A percentile compares a stretch with the other conserved stretches of the same genome.
Evolutionary conservation across 2,888 invertebrate genomes (phyloP).

Genomic region (Amphimallon solstitiale): DNA sequence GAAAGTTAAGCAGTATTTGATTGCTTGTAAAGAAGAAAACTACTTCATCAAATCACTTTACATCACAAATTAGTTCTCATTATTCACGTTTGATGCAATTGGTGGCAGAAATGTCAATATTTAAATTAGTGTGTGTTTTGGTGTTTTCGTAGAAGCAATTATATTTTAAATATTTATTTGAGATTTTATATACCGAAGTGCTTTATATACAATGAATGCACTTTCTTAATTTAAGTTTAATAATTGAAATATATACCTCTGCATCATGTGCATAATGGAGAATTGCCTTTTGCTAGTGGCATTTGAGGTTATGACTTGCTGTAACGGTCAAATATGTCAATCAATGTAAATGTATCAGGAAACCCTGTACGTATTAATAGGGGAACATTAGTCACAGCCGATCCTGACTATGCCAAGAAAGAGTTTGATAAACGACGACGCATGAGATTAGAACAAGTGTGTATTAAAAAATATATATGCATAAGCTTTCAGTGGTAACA

Average conservation of each 20-base stretch:
- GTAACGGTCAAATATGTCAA: constrained; percentile 65
- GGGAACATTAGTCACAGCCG: constrained; percentile 65
- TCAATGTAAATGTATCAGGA: constrained; percentile 69
- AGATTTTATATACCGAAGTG: no score
- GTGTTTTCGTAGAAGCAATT: no score
- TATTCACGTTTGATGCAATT: no score
- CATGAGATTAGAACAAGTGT: constrained; percentile 71
- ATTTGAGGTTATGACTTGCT: constrained; percentile 38
- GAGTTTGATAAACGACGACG: constrained; percentile 69
- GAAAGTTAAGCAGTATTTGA: no score
- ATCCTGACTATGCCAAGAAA: constrained; percentile 66
- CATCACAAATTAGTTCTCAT: no score
- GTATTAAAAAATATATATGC: constrained; percentile 20
- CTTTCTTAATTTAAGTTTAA: no score
- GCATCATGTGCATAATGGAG: constrained; percentile 29
- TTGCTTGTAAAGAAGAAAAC: no score
- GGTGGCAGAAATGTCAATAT: no score
- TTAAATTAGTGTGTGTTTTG: no score
- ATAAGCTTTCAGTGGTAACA: constrained; percentile 10
- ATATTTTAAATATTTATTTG: no score
- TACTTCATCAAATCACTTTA: no score
- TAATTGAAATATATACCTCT: neutral
- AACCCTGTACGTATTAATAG: constrained; percentile 65
- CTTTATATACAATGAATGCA: no score
- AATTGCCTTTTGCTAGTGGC: neutral